These are phyloP conservation scores for Drosophila persimilis DNA, from an alignment of 1,140 invertebrate genomes.

Conservation along the genomic window DNA sequence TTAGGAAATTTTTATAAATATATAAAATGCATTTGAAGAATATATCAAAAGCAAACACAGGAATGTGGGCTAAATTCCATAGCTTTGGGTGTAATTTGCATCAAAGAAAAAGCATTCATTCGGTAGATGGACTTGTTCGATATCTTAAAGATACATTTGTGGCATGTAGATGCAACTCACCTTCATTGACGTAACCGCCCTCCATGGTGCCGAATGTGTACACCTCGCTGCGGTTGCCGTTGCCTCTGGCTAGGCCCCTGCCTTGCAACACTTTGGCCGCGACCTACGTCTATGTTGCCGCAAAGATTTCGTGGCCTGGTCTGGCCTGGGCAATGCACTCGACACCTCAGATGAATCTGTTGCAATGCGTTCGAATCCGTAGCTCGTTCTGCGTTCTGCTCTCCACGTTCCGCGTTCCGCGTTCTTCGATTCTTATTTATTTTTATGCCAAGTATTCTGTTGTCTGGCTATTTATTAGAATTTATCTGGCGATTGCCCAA, in stretches of 20 bases:
- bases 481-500: constrained; percentile 69
- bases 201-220: constrained; percentile 82
- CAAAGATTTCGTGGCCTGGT: constrained; percentile 18
- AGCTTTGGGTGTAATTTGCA: constrained; percentile 2
- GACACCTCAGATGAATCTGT: constrained; percentile 53
- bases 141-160: not conserved
- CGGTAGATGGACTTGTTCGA: constrained; percentile 6
- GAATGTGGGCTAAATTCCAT: constrained; percentile 2
- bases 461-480: constrained; percentile 70
- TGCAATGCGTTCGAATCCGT: constrained; percentile 27
- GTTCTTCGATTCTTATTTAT: constrained; percentile 57
- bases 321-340: constrained; percentile 59
- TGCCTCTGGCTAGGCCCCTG: constrained; percentile 36
- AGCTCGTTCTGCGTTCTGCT: constrained; percentile 12
- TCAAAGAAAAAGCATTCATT: constrained; percentile 25
- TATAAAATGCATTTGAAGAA: constrained; percentile 2
- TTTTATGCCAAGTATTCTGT: constrained; percentile 57
- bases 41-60: constrained; percentile 1
- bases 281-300: constrained; percentile 60
- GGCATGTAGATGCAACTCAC: constrained; percentile 54
- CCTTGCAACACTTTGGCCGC: constrained; percentile 70
- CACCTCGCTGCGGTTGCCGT: constrained; percentile 73
- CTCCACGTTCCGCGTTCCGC: constrained; percentile 26
- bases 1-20: not conserved
- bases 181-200: constrained; percentile 82